Conservation (phyloP, 2,888 invertebrate species). For the Tuberolachnus salignus region DNA sequence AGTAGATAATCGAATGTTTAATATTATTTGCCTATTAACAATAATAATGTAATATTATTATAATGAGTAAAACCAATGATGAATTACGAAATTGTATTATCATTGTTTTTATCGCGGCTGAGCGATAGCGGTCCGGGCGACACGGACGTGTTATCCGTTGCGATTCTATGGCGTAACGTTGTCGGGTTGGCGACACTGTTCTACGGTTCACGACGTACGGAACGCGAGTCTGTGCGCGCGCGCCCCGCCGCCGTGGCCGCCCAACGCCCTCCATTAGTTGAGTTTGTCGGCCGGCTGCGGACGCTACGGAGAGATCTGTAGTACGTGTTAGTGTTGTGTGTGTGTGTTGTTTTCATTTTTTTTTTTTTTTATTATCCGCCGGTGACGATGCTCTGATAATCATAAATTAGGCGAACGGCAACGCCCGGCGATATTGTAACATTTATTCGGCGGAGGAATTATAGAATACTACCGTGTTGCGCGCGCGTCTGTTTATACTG, state of each 20-base stretch:
- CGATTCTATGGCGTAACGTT: not conserved
- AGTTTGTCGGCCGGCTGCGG: slow-evolving; percentile 55
- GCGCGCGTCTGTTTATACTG: not conserved
- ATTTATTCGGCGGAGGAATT: not conserved
- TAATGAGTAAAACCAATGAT: too few relatives aligned
- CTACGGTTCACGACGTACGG: slow-evolving; percentile 26
- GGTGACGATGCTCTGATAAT: slow-evolving; percentile 35
- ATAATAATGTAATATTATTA: too few relatives aligned
- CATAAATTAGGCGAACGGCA: slow-evolving; percentile 21
- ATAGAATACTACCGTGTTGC: too few relatives aligned
- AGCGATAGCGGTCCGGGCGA: not conserved
- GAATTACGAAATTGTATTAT: too few relatives aligned
- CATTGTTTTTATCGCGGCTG: not conserved
- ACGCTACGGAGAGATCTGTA: slow-evolving; percentile 7
- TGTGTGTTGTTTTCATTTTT: slow-evolving; percentile 8
- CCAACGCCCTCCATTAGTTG: slow-evolving; percentile 54
- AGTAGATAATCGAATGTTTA: too few relatives aligned
- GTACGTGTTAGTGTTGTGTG: slow-evolving; percentile 16
- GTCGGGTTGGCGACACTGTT: slow-evolving; percentile 45
- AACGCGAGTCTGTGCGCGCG: slow-evolving; percentile 51
- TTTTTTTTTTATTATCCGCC: slow-evolving; percentile 11
- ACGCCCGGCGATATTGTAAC: slow-evolving; percentile 15
- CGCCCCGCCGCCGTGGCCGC: slow-evolving; percentile 23
- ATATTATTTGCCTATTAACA: too few relatives aligned
- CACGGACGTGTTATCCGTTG: slow-evolving; percentile 32